Evolutionary conservation across 1,140 invertebrate genomes (phyloP).

Genomic region (Diachasmimorpha longicaudata): DNA sequence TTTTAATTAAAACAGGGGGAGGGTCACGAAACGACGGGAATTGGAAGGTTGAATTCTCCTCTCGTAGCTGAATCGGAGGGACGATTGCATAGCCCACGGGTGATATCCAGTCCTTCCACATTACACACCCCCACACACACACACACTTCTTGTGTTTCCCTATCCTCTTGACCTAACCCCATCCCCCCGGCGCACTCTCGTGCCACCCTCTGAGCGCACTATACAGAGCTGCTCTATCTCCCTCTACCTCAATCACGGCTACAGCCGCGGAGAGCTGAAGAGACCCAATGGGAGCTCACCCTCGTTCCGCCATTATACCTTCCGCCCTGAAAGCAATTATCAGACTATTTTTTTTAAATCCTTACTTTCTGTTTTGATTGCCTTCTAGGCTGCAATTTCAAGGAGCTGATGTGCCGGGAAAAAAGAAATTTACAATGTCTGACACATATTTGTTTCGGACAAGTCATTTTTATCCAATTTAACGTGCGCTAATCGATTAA

Average conservation of each 20-base stretch:
- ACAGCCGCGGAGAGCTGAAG: not conserved
- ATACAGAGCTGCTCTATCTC: not conserved
- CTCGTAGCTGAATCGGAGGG: constrained; percentile 32
- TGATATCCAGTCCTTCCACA: not conserved
- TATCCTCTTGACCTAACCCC: not conserved
- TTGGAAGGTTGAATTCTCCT: constrained; percentile 38
- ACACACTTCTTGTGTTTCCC: not conserved
- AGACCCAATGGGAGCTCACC: constrained; percentile 10
- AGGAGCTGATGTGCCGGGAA: no score
- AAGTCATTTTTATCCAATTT: no score
- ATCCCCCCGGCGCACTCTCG: no score
- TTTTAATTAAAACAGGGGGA: constrained; percentile 43
- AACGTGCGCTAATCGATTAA: no score
- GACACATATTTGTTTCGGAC: no score
- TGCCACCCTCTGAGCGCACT: no score
- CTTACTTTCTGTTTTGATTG: not conserved
- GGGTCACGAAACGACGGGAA: constrained; percentile 20
- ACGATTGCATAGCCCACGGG: constrained; percentile 24
- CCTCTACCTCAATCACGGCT: constrained; percentile 15
- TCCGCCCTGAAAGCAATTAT: constrained; percentile 9
- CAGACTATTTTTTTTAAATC: not conserved
- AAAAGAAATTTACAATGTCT: no score
- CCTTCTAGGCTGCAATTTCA: no score
- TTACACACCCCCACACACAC: not conserved
- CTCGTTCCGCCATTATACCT: constrained; percentile 5